Base-by-base conservation (phyloP, 2,888 invertebrate species). In the Spodoptera exigua region DNA sequence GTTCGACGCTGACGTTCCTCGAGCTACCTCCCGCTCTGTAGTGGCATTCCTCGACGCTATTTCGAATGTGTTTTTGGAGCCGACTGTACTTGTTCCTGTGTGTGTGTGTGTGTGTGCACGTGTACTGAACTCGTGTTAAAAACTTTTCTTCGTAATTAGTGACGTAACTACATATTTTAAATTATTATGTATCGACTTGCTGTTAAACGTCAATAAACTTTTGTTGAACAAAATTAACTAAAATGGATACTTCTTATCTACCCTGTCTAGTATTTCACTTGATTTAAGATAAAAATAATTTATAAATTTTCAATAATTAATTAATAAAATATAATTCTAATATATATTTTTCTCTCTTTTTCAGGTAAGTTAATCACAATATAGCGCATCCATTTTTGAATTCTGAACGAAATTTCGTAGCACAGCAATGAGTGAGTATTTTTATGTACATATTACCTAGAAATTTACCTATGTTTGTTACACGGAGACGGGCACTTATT, bases 331-430 rank as follows among this genome's bases (percentile, higher is more conserved):
- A n/a, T n/a, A n/a, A n/a, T n/a, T n/a, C n/a, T 87, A 85, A 87
- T 84, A 80, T 55, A 63, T 78, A 80, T 84, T 84, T 83, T 85
- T 81, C 82, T 87, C 27, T 62, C 46, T 82, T 85, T 65, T 73
- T 90, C 91, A 92, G 92, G 92, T 93, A 92, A 92, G 91, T 89
- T 80, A 79, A 70, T 68, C 74, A 77, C 82, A 84, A 84, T 85
- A 81, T 84, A 87, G 84, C 80, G 74, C 65, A 49, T 52, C 63
- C 78, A 88, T 84, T 87, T 87, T 87, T 80, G 84, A 86, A 86
- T 81, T 79, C 73, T 64, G 51, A 65, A 73, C 63, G 62, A n/a
- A n/a, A 79, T 82, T 80, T 80, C 70, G 70, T 64, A 63, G 73
- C 72, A 74, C 66, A 84, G 85, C 84, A 86, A 86, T 84, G 82